Conservation (phyloP, 2,797 vertebrate species). For the Hybognathus amarus region DNA sequence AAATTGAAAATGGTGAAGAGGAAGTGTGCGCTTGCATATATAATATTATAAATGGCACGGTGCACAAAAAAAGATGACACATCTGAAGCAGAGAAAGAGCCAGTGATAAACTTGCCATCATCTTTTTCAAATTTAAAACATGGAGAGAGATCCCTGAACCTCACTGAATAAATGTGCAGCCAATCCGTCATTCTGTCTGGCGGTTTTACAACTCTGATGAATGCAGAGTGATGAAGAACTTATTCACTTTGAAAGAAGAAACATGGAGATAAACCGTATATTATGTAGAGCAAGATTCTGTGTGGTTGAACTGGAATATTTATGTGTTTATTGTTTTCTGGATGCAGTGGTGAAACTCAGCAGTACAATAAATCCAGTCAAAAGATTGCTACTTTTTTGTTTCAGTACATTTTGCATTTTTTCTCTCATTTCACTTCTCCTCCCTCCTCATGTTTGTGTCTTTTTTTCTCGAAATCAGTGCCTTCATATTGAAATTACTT, state of each 20-base stretch:
- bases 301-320: not conserved
- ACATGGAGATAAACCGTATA: slow-evolving; percentile 23
- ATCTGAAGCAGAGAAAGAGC: slow-evolving; percentile 22
- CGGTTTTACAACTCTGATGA: slow-evolving; percentile 15
- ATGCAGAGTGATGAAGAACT: slow-evolving; percentile 44
- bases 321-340: slow-evolving; percentile 10
- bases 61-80: slow-evolving; percentile 9
- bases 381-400: slow-evolving; percentile 2
- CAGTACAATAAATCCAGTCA: not conserved
- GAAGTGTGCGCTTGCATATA: slow-evolving; percentile 51
- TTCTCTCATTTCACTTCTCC: not conserved
- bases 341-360: not conserved
- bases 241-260: slow-evolving; percentile 43
- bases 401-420: not conserved
- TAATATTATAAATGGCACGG: slow-evolving; percentile 24
- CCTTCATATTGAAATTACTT: not conserved
- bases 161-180: slow-evolving; percentile 32
- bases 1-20: slow-evolving; percentile 42
- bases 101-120: slow-evolving; percentile 35
- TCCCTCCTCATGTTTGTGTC: not conserved
- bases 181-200: slow-evolving; percentile 38
- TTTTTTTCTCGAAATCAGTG: not conserved
- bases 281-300: slow-evolving; percentile 16
- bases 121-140: slow-evolving; percentile 35
- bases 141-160: slow-evolving; percentile 22